phyloP scores from a whole-genome alignment of 2,797 vertebrate genomes.

The Acipenser oxyrinchus region DNA sequence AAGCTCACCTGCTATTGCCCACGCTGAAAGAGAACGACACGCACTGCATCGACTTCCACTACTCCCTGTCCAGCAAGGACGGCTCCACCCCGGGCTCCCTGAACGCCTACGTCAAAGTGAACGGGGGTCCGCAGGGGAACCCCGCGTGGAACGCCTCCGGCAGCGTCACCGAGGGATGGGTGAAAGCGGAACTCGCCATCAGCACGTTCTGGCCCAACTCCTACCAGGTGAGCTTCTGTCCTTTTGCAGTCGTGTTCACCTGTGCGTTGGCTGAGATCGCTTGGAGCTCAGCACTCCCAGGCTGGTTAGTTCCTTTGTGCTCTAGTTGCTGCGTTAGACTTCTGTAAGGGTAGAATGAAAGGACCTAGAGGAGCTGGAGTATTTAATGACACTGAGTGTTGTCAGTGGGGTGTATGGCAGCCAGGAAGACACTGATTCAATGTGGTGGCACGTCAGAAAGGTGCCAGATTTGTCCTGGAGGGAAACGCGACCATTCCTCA shows the following conservation, averaged over 20 bases:
- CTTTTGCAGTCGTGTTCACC: neutral
- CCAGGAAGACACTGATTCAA: too few species aligned
- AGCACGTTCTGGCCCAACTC: constrained; percentile 97
- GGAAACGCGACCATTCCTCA: too few species aligned
- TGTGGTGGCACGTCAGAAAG: too few species aligned
- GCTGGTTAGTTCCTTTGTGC: too few species aligned
- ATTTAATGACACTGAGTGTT: too few species aligned
- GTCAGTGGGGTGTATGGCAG: too few species aligned
- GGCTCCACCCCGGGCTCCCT: constrained; percentile 81
- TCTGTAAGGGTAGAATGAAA: too few species aligned
- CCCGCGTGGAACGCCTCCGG: constrained; percentile 89
- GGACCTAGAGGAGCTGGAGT: too few species aligned
- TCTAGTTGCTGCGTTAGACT: too few species aligned
- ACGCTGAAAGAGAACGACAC: constrained; percentile 93
- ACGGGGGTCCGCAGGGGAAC: constrained; percentile 86
- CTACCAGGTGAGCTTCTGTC: constrained; percentile 71
- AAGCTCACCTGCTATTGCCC: constrained; percentile 86
- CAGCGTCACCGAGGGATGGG: constrained; percentile 86
- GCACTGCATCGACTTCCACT: constrained; percentile 94
- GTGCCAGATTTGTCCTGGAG: too few species aligned
- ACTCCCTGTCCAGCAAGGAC: constrained; percentile 82
- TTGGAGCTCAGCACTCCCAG: too few species aligned
- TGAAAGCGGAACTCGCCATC: constrained; percentile 89
- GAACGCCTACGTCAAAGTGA: constrained; percentile 91
- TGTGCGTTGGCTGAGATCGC: too few species aligned